Base-by-base conservation (phyloP, 2,113 vertebrate genomes). In the Beaufortia kweichowensis region DNA sequence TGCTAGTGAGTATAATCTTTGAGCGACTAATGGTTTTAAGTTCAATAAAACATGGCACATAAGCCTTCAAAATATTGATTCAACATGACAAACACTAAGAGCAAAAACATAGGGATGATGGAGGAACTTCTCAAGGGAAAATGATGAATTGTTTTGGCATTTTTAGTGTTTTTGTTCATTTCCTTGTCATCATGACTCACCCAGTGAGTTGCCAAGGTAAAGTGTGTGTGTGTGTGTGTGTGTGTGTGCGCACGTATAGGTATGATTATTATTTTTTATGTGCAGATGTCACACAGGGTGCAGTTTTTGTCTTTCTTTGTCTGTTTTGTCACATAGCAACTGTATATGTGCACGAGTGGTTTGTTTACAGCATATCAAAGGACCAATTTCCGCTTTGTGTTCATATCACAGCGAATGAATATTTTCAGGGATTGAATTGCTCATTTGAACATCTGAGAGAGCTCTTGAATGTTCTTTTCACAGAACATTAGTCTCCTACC, bases 51-150 rank as follows among this genome's bases (percentile, higher is more conserved):
- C 57, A 74, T 73, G 56, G 24, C 56, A 74, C 70, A 61, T 15
- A 24, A 61, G 39, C 26, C 19, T n/a, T 60, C 55, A 43, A 72
- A 72, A 23, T 48, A 74, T 61, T 61, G 70, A 74, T 74, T 74
- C n/a, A 46, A 74, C 70, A 60, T 72, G 56, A 48, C 70, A 61
- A n/a, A 46, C 31, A 43, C 39, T 61, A 74, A 74, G 46, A 74
- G 57, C 19, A 31, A 24, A 71, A 71, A 73, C 21, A 46, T 74
- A 55, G 26, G 33, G 21, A 72, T 72, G 69, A 56, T 31, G 14
- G 28, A 55, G 29, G 29, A 17, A 1, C 50, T 72, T 43, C 69
- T 33, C 21, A 43, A 4, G 55, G 10, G 26, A 67, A 19, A 73
- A 56, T 33, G 10, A 39, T 63, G 24, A 48, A 48, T 60, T 60